Percentiles rank a stretch among this genome's conserved stretches.
Conservation (phyloP, 53 echinoderm and acorn worm species). For the Pentamera pediparva region DNA sequence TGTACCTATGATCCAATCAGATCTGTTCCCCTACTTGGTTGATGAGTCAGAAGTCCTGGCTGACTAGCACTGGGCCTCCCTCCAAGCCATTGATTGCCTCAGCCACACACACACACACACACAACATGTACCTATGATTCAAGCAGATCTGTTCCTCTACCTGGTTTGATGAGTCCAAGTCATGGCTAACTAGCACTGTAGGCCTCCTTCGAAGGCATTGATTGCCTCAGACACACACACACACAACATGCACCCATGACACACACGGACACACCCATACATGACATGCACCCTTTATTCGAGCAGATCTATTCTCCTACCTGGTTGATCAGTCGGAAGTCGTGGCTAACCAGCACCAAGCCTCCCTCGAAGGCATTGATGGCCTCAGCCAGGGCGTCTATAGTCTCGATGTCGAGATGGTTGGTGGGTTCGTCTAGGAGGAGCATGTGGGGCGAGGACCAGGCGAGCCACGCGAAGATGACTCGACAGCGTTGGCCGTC, state of each 20-base stretch:
- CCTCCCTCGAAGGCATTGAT: slow-evolving; percentile 91
- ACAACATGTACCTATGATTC: too few relatives aligned
- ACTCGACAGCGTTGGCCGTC: slow-evolving; percentile 88
- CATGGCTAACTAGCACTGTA: too few relatives aligned
- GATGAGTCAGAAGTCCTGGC: slow-evolving; percentile 92
- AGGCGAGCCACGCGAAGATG: slow-evolving; percentile 94
- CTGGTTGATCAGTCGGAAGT: slow-evolving; percentile 90
- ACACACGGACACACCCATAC: not conserved
- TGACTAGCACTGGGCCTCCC: slow-evolving; percentile 85
- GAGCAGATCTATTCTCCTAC: slow-evolving; percentile 11
- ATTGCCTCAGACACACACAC: too few relatives aligned
- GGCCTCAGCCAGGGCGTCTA: slow-evolving; percentile 89
- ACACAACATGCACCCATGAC: not conserved
- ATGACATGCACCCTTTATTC: not conserved
- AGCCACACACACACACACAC: too few relatives aligned
- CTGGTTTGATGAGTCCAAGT: too few relatives aligned
- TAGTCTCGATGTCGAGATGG: slow-evolving; percentile 97
- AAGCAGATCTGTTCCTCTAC: too few relatives aligned
- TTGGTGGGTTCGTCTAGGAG: slow-evolving; percentile 95
- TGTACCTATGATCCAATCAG: not conserved
- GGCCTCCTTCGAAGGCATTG: slow-evolving; percentile 79
- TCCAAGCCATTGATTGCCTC: slow-evolving; percentile 88
- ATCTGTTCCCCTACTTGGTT: slow-evolving; percentile 52
- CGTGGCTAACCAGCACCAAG: slow-evolving; percentile 88
- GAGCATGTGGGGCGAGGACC: slow-evolving; percentile 71